Conservation (phyloP, 2,888 invertebrate genomes). For the Encarsia formosa region DNA sequence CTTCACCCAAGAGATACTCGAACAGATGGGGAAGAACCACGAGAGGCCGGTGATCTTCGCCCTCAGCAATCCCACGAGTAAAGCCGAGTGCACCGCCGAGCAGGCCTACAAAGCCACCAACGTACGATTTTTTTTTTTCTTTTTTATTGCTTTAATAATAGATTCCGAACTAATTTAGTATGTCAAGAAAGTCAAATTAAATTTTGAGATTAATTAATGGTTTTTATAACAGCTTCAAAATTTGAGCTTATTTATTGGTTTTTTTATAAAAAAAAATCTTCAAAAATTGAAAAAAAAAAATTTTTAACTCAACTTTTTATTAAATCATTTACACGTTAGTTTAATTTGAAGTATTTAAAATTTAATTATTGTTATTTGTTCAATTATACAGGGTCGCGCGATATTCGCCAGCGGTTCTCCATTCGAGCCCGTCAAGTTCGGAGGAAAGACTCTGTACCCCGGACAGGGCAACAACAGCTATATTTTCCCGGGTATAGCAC, state of each 20-base stretch:
- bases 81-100: constrained; percentile 99
- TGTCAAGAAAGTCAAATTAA: too few relatives aligned
- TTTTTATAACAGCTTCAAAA: too few relatives aligned
- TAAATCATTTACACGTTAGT: too few relatives aligned
- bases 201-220: too few relatives aligned
- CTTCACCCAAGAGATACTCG: constrained; percentile 84
- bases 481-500: constrained; percentile 93
- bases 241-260: too few relatives aligned
- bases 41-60: constrained; percentile 92
- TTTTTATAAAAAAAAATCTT: too few relatives aligned
- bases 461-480: constrained; percentile 99
- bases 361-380: too few relatives aligned
- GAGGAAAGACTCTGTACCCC: constrained; percentile 77
- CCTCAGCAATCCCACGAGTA: constrained; percentile 95
- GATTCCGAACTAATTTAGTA: too few relatives aligned
- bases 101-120: constrained; percentile 85
- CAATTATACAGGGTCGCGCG: constrained; percentile 78
- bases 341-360: too few relatives aligned
- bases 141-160: too few relatives aligned
- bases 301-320: too few relatives aligned
- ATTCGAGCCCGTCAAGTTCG: constrained; percentile 78
- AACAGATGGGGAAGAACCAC: constrained; percentile 80
- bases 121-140: constrained; percentile 55
- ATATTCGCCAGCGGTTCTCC: constrained; percentile 97
- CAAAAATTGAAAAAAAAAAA: too few relatives aligned